Conservation (phyloP, 2,888 invertebrate species). For the Aquatica leii region DNA sequence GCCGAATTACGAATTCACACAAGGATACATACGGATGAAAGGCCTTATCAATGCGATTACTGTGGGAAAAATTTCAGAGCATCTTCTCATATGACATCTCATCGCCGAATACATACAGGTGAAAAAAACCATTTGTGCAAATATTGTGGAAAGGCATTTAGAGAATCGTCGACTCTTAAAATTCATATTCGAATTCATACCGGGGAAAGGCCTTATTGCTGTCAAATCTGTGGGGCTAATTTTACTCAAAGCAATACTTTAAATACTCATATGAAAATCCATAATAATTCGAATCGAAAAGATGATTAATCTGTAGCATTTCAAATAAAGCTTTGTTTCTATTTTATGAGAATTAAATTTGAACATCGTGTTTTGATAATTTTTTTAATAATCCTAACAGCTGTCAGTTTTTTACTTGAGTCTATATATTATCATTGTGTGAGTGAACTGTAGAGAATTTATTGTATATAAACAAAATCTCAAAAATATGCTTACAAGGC, state of each 20-base stretch:
- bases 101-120: conserved; percentile 48
- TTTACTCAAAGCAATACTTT: conserved; percentile 50
- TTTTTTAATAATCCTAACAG: too few species aligned
- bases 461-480: too few species aligned
- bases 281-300: conserved; percentile 36
- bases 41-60: conserved; percentile 49
- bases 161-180: conserved; percentile 47
- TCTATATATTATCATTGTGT: too few species aligned
- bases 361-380: too few species aligned
- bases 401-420: too few species aligned
- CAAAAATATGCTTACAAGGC: too few species aligned
- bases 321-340: too few species aligned
- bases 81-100: conserved; percentile 54
- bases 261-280: conserved; percentile 48
- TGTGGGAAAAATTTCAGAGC: conserved; percentile 49
- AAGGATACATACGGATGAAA: conserved; percentile 48
- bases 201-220: conserved; percentile 48
- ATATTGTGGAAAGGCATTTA: conserved; percentile 47
- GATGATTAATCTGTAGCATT: too few species aligned
- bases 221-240: conserved; percentile 47
- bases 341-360: too few species aligned
- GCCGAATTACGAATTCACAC: conserved; percentile 45
- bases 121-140: conserved; percentile 45
- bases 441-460: too few species aligned
- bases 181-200: conserved; percentile 50